A percentile compares a stretch with the other conserved stretches of the same genome.
Evolutionary conservation across 2,113 vertebrate species (phyloP).

Genomic region (Tragelaphus imberbis): DNA sequence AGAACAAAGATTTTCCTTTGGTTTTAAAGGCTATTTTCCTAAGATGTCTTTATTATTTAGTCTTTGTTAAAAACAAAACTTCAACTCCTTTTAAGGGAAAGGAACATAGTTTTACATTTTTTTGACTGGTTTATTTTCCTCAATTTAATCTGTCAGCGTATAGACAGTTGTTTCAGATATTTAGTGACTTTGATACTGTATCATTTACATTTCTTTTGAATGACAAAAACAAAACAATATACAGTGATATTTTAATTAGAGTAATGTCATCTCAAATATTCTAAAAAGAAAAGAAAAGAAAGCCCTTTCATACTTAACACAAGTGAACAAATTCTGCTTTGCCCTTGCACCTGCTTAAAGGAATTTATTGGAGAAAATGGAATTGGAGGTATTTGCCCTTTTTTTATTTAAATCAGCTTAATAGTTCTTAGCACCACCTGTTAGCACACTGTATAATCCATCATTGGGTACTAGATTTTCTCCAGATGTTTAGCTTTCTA

Average conservation of each 20-base stretch:
- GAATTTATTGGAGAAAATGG: constrained; percentile 55
- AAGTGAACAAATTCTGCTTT: background rate
- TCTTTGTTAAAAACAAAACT: constrained; percentile 14
- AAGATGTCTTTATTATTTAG: background rate
- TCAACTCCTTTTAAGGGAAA: background rate
- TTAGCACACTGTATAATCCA: constrained; percentile 63
- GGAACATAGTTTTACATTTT: background rate
- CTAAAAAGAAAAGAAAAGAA: background rate
- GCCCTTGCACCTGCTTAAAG: constrained; percentile 41
- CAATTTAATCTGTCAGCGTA: background rate
- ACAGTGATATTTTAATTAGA: constrained; percentile 38
- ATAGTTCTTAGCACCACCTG: constrained; percentile 72
- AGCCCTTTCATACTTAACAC: background rate
- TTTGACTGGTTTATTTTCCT: background rate
- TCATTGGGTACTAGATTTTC: constrained; percentile 60
- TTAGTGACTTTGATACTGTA: background rate
- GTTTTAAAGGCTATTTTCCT: background rate
- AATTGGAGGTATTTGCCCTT: constrained; percentile 67
- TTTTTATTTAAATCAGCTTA: constrained; percentile 75
- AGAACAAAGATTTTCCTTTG: background rate
- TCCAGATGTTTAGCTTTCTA: constrained; percentile 72
- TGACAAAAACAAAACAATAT: constrained; percentile 27
- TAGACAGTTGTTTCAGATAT: constrained; percentile 26
- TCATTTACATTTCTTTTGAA: constrained; percentile 35
- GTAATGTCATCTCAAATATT: background rate